Percentiles rank a stretch among this genome's conserved stretches.
These are phyloP conservation scores for Sibirionetta formosa DNA, from an alignment of 2,797 vertebrate species.

Conservation along the genomic window DNA sequence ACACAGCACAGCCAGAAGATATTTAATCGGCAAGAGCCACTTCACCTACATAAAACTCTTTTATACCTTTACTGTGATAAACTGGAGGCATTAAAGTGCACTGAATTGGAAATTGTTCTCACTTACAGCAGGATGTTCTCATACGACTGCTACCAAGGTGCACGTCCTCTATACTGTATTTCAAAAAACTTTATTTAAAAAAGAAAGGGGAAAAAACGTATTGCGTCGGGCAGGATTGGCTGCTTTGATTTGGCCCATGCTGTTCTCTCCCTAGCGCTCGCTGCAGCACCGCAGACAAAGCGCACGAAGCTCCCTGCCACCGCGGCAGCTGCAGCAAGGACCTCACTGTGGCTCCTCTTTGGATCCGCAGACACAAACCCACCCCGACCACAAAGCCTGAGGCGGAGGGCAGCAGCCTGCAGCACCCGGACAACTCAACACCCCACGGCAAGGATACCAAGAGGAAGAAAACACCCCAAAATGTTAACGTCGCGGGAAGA, in stretches of 20 bases:
- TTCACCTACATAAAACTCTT: slow-evolving; percentile 68
- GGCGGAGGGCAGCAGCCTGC: background rate
- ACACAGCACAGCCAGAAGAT: slow-evolving; percentile 4
- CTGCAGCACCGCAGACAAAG: background rate
- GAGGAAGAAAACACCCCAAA: background rate
- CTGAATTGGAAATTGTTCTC: slow-evolving; percentile 63
- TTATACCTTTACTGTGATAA: slow-evolving; percentile 68
- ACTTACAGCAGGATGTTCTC: slow-evolving; percentile 57
- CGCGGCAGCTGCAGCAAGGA: no score
- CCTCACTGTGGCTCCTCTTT: background rate
- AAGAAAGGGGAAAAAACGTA: background rate
- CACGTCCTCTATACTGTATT: background rate
- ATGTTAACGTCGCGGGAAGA: background rate
- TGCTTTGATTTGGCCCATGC: background rate
- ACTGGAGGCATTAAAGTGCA: slow-evolving; percentile 65
- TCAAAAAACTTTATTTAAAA: background rate
- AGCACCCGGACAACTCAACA: background rate
- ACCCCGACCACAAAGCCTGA: background rate
- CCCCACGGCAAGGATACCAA: background rate
- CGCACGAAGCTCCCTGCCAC: background rate
- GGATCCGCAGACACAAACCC: background rate
- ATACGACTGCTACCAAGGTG: background rate
- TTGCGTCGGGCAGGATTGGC: background rate
- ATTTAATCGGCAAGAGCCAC: slow-evolving; percentile 57
- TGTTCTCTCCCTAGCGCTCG: background rate